Percentiles rank a stretch among this genome's conserved stretches.
phyloP scores from a whole-genome alignment of 1,140 invertebrate species.

The Temnothorax nylanderi region DNA sequence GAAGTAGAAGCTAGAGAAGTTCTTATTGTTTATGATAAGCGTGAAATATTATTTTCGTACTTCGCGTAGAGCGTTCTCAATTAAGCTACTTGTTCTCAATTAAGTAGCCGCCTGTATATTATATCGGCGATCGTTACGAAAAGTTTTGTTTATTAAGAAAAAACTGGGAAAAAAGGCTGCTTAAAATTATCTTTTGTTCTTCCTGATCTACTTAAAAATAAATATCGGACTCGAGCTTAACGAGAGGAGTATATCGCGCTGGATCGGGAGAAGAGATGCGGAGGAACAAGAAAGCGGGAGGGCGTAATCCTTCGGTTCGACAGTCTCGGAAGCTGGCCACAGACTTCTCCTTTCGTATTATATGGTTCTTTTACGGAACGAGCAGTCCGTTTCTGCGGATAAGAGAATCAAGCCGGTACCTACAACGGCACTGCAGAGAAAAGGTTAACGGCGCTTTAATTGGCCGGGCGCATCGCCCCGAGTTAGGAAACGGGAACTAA shows the following conservation, averaged over 20 bases:
- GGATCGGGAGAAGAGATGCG: neutral
- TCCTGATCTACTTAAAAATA: conserved; percentile 55
- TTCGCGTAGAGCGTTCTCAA: conserved; percentile 6
- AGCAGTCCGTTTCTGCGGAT: conserved; percentile 66
- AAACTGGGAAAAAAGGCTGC: neutral
- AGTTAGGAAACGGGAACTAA: conserved; percentile 76
- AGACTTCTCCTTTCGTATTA: conserved; percentile 43
- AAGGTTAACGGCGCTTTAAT: conserved; percentile 75
- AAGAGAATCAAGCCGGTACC: conserved; percentile 64
- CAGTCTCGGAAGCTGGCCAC: conserved; percentile 47
- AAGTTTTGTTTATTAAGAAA: conserved; percentile 46
- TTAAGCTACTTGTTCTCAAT: conserved; percentile 44
- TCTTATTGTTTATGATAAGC: conserved; percentile 23
- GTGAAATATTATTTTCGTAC: neutral
- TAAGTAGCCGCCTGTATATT: neutral
- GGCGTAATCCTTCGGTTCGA: conserved; percentile 64
- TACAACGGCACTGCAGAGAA: conserved; percentile 57
- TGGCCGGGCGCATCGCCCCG: conserved; percentile 69
- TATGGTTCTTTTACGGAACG: conserved; percentile 58
- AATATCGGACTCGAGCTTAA: conserved; percentile 42
- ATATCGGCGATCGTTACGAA: conserved; percentile 37
- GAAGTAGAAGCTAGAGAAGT: neutral
- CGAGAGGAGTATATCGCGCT: conserved; percentile 32
- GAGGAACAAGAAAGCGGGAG: neutral
- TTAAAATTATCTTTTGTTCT: conserved; percentile 52